Conservation (phyloP, 1,140 invertebrate genomes). For the Campoletis sonorensis region DNA sequence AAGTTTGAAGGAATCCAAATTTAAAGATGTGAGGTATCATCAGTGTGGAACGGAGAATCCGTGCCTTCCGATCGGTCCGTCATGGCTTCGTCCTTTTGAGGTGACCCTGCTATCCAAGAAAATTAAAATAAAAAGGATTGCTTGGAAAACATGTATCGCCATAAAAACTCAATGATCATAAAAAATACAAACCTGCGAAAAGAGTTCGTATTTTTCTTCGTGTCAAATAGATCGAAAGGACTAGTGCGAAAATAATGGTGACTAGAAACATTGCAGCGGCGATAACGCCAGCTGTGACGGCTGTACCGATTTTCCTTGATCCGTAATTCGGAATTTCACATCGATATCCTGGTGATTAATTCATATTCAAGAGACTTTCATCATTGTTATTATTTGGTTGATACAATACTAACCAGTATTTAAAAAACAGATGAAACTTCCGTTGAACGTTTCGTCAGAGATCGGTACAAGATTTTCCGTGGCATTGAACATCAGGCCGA, state of each 20-base stretch:
- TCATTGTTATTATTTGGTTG: background rate
- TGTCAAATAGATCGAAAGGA: background rate
- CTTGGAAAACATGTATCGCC: too few relatives aligned
- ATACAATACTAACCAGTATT: background rate
- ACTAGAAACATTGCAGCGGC: background rate
- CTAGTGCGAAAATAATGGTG: background rate
- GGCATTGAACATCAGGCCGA: background rate
- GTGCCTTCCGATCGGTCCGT: background rate
- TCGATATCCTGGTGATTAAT: background rate
- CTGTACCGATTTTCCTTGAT: background rate
- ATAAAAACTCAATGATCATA: too few relatives aligned
- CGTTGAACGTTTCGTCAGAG: background rate
- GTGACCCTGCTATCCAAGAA: background rate
- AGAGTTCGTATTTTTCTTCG: background rate
- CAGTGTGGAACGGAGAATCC: constrained; percentile 1
- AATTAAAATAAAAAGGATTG: background rate
- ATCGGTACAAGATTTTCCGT: background rate
- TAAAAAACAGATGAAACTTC: background rate
- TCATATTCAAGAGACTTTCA: background rate
- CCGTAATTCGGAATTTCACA: background rate
- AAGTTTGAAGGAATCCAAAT: too few relatives aligned
- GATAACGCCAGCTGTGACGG: background rate
- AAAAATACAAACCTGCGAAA: background rate
- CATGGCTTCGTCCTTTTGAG: background rate
- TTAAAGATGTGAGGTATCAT: background rate